phyloP scores from a whole-genome alignment of 2,113 vertebrate genomes.

The Echinops telfairi region DNA sequence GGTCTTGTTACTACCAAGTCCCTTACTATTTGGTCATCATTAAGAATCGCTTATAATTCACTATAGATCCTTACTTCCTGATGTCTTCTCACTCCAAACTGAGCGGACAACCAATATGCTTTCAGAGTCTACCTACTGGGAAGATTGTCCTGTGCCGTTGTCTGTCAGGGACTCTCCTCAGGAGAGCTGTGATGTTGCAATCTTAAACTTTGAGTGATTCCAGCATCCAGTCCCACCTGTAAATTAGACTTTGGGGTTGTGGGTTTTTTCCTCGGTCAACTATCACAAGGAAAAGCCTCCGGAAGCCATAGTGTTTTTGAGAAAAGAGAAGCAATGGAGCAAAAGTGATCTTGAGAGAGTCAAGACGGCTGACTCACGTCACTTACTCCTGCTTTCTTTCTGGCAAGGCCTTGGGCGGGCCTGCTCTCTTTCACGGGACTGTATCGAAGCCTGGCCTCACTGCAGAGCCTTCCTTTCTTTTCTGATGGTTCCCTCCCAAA shows the following conservation, averaged over 20 bases:
- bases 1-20: neutral
- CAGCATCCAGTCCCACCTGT: neutral
- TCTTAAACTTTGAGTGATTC: neutral
- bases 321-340: neutral
- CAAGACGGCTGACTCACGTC: neutral
- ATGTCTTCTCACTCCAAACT: neutral
- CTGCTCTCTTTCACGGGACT: neutral
- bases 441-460: neutral
- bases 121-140: neutral
- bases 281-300: neutral
- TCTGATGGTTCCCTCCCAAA: too few species aligned
- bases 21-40: neutral
- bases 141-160: neutral
- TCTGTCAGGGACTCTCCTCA: neutral
- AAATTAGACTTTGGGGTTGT: neutral
- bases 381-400: neutral
- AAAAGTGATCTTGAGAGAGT: neutral
- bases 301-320: neutral
- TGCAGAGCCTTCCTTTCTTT: neutral
- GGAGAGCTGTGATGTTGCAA: neutral
- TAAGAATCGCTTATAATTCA: slow-evolving; percentile 9
- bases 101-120: neutral
- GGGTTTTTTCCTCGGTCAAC: neutral
- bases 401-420: neutral
- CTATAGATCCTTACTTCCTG: neutral